Base-by-base conservation (phyloP, 2,797 vertebrate genomes). In the Gobionotothen gibberifrons region DNA sequence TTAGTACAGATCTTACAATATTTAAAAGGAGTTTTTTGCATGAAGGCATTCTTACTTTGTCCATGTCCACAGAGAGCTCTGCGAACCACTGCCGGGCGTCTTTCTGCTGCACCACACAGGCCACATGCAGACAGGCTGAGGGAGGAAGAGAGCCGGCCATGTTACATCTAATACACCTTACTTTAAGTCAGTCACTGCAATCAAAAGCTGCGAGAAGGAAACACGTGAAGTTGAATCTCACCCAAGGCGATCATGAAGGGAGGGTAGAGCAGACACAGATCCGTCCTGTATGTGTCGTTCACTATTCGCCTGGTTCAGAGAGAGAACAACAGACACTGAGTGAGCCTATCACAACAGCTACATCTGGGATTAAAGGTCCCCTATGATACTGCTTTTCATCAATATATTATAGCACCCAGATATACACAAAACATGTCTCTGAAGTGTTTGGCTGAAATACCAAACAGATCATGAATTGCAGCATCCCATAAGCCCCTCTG, bases 161-260 rank as follows among this genome's bases (percentile, higher is more conserved):
- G 19, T 80, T 53, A 72, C 17, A 67, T 46, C 42, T 14, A n/a
- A 73, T 63, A 29, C 71, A 63, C n/a, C 13, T 46, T 2, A 58
- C 76, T 53, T 72, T 2, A 40, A 58, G 54, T 52, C 71, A 48
- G 21, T 79, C 66, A 82, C 55, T 17, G 36, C 39, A 59, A 81
- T 84, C 86, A 19, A 49, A 0, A 22, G 53, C 44, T 32, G 55
- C 5, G 13, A 56, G 42, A 29, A 76, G 22, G 59, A 36, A 61
- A 62, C 9, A 42, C 47, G 62, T 0, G 15, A 36, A 26, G 58
- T 56, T 36, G 49, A 29, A 9, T 94, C 94, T 93, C 94, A 99
- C 98, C 98, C 78, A 99, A 93, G 79, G 98, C 98, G 75, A 99
- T 98, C 98, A 99, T 99, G 89, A 99, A 99, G 74, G 98, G 98